phyloP scores from a whole-genome alignment of 2,888 invertebrate species.

The Brachyptera putata region DNA sequence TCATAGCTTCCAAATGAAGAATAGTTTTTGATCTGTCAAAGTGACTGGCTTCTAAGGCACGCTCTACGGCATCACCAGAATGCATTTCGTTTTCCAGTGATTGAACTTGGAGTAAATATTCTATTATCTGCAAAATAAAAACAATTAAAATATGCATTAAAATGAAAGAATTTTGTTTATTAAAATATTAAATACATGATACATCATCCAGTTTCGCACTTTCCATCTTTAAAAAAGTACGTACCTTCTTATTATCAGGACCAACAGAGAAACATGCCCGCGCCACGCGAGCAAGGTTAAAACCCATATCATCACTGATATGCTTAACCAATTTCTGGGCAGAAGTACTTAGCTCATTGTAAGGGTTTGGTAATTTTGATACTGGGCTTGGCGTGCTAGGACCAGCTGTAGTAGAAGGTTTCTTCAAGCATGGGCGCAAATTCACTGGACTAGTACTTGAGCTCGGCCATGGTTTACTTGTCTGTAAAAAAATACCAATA shows the following conservation, averaged over 20 bases:
- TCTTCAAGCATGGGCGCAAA: too few species aligned
- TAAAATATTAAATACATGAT: too few species aligned
- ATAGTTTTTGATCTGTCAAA: slow-evolving; percentile 47
- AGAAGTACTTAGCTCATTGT: slow-evolving; percentile 48
- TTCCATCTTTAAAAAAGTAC: too few species aligned
- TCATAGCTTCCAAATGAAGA: slow-evolving; percentile 50
- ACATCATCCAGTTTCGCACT: too few species aligned
- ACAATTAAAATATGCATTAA: too few species aligned
- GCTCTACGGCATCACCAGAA: slow-evolving; percentile 47
- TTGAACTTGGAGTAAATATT: slow-evolving; percentile 68
- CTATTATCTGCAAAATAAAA: slow-evolving; percentile 65
- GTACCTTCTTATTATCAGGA: slow-evolving; percentile 79
- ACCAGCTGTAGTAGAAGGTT: too few species aligned
- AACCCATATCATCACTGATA: slow-evolving; percentile 79
- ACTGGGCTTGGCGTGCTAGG: too few species aligned
- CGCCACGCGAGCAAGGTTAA: slow-evolving; percentile 73
- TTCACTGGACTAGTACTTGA: too few species aligned
- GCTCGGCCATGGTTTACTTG: too few species aligned
- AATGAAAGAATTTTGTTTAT: too few species aligned
- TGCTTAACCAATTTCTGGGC: slow-evolving; percentile 65
- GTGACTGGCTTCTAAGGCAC: slow-evolving; percentile 47
- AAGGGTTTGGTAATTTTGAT: slow-evolving; percentile 43
- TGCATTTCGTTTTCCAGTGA: slow-evolving; percentile 47
- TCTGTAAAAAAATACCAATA: too few species aligned
- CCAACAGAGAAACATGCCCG: slow-evolving; percentile 75